Base-by-base conservation (phyloP, 2,113 vertebrate genomes). In the Bothrops jararaca region DNA sequence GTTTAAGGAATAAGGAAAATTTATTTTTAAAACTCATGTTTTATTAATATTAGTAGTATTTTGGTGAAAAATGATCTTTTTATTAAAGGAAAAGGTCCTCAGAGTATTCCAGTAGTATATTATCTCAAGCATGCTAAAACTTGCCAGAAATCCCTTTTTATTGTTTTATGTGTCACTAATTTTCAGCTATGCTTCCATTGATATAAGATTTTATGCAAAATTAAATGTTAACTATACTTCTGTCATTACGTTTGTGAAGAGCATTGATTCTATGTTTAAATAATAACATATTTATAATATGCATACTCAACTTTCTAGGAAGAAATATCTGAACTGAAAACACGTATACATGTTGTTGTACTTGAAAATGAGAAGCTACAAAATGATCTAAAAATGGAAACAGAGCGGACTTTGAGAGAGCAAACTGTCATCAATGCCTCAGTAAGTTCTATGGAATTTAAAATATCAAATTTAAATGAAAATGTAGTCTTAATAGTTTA, bases 301-400 rank as follows among this genome's bases (percentile, higher is more conserved):
- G 80, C 50, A 45, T 96, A 42, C 64, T 96, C 56, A 92, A 90
- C 94, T 90, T 85, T 91, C 3, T 93, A 99, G 99, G 99, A 99
- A 4, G 99, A 99, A 94, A 95, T 99, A n/a, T 96, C 97, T 92
- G 98, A 96, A 54, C 94, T 99, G 97, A 99, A 99, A 96, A 97
- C 98, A 89, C 97, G 91, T 90, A 74, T 99, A 91, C 97, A 97
- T 94, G 97, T 98, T 74, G 97, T 98, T 96, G 97, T 98, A 91
- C 94, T 98, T 94, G 98, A 99, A 97, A 99, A 99, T 90, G 98
- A 99, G 93, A 98, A 98, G 11, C 97, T 99, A 56, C 97, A 98
- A 5, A 95, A 97, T 91, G 96, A 98, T 52, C 93, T 99, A 90
- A 98, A 98, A 96, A 97, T 96, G 91, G 97, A 97, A 96, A 94